phyloP scores from a whole-genome alignment of 2,113 vertebrate genomes.

The Cyprinodon brontotheroides region DNA sequence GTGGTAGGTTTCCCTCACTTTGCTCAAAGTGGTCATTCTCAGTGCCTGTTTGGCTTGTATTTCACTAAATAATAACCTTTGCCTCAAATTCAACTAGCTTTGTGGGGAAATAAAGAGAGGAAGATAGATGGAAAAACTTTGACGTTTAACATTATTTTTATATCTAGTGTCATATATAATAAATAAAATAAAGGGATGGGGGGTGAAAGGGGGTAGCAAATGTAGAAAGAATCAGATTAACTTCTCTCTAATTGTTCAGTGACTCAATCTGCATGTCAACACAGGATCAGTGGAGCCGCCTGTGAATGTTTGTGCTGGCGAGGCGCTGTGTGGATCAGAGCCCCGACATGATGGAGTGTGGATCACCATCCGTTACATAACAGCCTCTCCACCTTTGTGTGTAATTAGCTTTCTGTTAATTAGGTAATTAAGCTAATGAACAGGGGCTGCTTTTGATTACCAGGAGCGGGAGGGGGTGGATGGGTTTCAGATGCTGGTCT shows the following conservation, averaged over 20 bases:
- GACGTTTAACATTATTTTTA: neutral
- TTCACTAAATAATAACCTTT: neutral
- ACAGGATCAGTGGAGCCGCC: constrained; percentile 24
- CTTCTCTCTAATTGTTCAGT: neutral
- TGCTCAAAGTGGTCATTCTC: no score
- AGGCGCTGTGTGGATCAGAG: constrained; percentile 63
- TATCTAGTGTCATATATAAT: neutral
- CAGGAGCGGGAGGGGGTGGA: constrained; percentile 51
- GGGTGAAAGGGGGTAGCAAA: neutral
- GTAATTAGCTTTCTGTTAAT: constrained; percentile 83
- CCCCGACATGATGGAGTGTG: constrained; percentile 66
- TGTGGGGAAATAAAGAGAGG: neutral
- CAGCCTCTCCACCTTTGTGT: constrained; percentile 66
- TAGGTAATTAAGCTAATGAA: constrained; percentile 83
- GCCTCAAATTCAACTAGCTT: neutral
- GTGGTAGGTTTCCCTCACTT: no score
- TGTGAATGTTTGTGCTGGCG: constrained; percentile 26
- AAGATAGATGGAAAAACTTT: neutral
- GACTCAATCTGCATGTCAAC: neutral
- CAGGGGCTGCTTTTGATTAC: constrained; percentile 70
- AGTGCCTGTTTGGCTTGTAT: neutral
- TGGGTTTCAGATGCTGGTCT: constrained; percentile 50
- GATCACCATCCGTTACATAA: constrained; percentile 78
- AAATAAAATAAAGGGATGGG: neutral
- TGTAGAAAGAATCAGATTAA: neutral